Evolutionary conservation across 2,113 vertebrate species (phyloP).

Genomic region (Hemibates koningsi): DNA sequence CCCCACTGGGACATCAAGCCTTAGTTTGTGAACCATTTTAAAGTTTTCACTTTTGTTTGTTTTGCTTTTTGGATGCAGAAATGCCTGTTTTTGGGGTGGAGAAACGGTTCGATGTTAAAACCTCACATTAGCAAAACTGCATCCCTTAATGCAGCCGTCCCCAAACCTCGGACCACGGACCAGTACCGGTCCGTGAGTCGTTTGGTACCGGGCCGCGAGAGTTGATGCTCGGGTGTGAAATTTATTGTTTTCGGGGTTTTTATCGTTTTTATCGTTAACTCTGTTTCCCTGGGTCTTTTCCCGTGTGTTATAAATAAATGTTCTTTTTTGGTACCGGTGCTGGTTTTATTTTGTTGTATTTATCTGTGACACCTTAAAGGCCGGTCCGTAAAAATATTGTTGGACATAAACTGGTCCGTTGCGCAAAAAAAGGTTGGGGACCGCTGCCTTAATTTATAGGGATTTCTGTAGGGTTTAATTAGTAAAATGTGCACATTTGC

Average conservation of each 20-base stretch:
- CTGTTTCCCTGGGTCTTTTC: not conserved
- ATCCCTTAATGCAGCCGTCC: not conserved
- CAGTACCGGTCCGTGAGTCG: accelerated
- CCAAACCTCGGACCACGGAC: not conserved
- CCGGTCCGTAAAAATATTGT: not conserved
- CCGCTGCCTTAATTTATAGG: not conserved
- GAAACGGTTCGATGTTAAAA: not conserved
- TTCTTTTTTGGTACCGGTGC: not conserved
- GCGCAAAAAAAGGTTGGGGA: not conserved
- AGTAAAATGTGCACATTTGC: not conserved
- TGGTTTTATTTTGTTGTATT: not conserved
- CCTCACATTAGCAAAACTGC: not conserved
- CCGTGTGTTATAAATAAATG: not conserved
- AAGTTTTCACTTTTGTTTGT: not conserved
- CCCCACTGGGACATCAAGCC: not conserved
- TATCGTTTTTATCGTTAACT: not conserved
- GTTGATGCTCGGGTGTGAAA: not conserved
- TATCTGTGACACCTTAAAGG: not conserved
- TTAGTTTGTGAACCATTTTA: not conserved
- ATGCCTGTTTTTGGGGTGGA: not conserved
- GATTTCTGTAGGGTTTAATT: not conserved
- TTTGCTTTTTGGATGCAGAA: not conserved
- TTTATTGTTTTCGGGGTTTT: not conserved
- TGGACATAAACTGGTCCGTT: not conserved
- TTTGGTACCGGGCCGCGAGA: accelerated